Base-by-base conservation (phyloP, 2,888 invertebrate species). In the Xylocampa areola region DNA sequence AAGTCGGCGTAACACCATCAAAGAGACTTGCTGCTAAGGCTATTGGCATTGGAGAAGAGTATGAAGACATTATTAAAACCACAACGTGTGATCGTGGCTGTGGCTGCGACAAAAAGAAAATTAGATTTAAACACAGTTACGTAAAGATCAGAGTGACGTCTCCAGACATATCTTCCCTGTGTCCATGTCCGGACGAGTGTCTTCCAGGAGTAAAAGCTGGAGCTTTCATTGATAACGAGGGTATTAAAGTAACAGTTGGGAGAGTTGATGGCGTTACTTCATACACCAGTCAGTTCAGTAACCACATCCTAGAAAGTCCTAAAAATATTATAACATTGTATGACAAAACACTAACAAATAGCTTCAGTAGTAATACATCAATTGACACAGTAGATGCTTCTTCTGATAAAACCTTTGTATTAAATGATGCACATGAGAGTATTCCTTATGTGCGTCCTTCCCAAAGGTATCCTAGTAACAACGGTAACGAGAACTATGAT, bases 71-170 rank as follows among this genome's bases (percentile, higher is more conserved):
- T 11, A 52, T 76, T 3, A 90, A 88, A 84, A 83, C 84, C 4
- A 88, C 87, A 11, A 89, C 80, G 13, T 90, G 90, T 66, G 90
- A 90, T 43, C 77, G 84, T 49, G 88, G 78, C 13, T 90, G 90
- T 64, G 90, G 90, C 7, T 90, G 90, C 72, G 88, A 89, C 58
- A 89, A 84, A 67, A 90, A 90, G 57, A 91, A 89, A 84, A 89
- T 90, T 23, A 79, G 82, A 78, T 91, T 91, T 68, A 91, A 90
- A 68, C 89, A 90, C 35, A 90, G 90, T 60, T 90, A 89, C 27
- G 84, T 91, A 0, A 90, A 90, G 77, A 90, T 91, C 51, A 81
- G 84, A 76, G 89, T 90, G 0, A 89, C 90, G 27, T 89, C 90
- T 17, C 90, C 90, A 5, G 90, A 90, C 47, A 85, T 90, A 72